These are phyloP conservation scores for Lathamus discolor DNA, from an alignment of 2,113 vertebrate species.

Conservation along the genomic window DNA sequence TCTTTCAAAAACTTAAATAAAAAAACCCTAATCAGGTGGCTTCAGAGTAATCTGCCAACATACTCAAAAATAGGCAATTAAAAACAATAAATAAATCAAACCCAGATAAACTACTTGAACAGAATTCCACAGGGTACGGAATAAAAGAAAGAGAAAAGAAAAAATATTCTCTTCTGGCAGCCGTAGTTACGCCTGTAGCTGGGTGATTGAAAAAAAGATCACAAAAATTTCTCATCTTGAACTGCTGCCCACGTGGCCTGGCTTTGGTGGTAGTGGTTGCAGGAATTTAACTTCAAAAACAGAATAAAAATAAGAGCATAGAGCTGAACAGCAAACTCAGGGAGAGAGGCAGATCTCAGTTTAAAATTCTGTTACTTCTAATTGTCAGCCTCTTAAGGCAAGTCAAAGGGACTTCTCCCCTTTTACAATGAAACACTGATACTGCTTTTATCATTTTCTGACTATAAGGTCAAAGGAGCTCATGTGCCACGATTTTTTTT, in stretches of 20 bases:
- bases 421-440: not conserved
- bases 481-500: too few relatives aligned
- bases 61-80: not conserved
- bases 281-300: constrained; percentile 11
- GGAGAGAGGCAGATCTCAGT: not conserved
- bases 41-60: constrained; percentile 8
- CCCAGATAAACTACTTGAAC: not conserved
- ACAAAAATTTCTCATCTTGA: constrained; percentile 16
- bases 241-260: not conserved
- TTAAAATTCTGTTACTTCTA: constrained; percentile 2
- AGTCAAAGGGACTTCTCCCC: not conserved
- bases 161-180: not conserved
- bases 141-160: not conserved
- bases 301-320: not conserved
- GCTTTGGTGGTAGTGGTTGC: not conserved
- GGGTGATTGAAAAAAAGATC: not conserved
- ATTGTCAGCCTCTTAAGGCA: not conserved
- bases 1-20: not conserved
- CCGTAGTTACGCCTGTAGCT: not conserved
- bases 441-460: not conserved
- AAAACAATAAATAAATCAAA: not conserved
- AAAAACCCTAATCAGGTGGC: not conserved
- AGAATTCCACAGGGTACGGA: not conserved
- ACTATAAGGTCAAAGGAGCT: not conserved
- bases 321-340: not conserved